Evolutionary conservation across 2,113 vertebrate species (phyloP).

Genomic region (Aspiorhynchus laticeps): DNA sequence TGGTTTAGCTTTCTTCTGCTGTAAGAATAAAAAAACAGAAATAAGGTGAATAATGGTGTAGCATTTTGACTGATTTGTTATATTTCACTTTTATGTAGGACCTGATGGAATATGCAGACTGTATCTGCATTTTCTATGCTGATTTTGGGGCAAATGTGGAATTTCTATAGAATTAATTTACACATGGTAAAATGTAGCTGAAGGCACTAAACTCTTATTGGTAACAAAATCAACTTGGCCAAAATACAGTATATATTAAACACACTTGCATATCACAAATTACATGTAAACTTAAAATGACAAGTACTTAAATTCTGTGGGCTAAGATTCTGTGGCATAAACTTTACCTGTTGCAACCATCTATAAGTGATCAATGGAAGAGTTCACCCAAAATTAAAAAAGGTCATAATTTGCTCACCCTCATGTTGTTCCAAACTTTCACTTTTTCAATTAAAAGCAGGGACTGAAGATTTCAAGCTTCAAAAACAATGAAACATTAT

Average conservation of each 20-base stretch:
- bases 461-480: not conserved
- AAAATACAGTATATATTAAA: not conserved
- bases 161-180: not conserved
- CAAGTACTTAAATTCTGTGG: not conserved
- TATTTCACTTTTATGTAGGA: not conserved
- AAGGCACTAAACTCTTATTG: not conserved
- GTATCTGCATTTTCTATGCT: not conserved
- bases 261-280: not conserved
- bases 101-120: not conserved
- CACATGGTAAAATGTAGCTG: not conserved
- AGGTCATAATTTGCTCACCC: not conserved
- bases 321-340: not conserved
- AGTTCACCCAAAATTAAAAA: not conserved
- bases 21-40: not conserved
- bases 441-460: not conserved
- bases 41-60: not conserved
- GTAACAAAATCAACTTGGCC: not conserved
- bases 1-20: conserved; percentile 87
- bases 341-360: not conserved
- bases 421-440: not conserved
- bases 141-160: not conserved
- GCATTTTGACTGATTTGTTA: not conserved
- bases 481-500: not conserved
- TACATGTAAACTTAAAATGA: not conserved
- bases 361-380: not conserved